Conservation (phyloP, 2,888 invertebrate genomes). For the Andrena marginata region DNA sequence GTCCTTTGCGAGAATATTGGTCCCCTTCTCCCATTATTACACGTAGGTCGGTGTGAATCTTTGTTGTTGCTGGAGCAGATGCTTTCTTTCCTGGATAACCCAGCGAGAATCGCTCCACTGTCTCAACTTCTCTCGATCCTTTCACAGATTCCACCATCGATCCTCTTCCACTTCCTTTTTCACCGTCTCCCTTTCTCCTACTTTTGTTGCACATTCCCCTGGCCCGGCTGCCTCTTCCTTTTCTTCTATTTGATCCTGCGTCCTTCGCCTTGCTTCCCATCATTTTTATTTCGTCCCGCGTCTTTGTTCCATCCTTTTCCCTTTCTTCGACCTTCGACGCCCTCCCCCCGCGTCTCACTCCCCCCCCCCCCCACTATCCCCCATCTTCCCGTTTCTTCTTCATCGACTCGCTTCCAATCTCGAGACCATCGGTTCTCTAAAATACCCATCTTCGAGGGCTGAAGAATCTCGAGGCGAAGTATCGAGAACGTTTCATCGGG, state of each 20-base stretch:
- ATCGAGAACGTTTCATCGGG: too few relatives aligned
- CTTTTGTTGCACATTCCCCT: slow-evolving; percentile 4
- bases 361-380: not conserved
- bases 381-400: not conserved
- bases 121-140: not conserved
- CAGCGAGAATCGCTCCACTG: not conserved
- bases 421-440: not conserved
- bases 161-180: slow-evolving; percentile 22
- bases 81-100: not conserved
- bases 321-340: slow-evolving; percentile 1
- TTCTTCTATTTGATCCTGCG: not conserved
- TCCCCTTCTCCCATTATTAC: not conserved
- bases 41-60: not conserved
- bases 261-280: not conserved
- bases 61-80: not conserved
- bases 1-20: not conserved
- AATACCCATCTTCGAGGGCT: too few relatives aligned
- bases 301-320: not conserved
- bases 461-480: too few relatives aligned
- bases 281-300: slow-evolving; percentile 23
- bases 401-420: not conserved
- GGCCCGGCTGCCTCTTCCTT: not conserved
- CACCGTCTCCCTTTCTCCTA: slow-evolving; percentile 9
- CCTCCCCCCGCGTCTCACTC: not conserved
- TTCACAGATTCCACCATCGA: not conserved